Base-by-base conservation (phyloP, 2,797 vertebrate species). In the Myripristis murdjan region DNA sequence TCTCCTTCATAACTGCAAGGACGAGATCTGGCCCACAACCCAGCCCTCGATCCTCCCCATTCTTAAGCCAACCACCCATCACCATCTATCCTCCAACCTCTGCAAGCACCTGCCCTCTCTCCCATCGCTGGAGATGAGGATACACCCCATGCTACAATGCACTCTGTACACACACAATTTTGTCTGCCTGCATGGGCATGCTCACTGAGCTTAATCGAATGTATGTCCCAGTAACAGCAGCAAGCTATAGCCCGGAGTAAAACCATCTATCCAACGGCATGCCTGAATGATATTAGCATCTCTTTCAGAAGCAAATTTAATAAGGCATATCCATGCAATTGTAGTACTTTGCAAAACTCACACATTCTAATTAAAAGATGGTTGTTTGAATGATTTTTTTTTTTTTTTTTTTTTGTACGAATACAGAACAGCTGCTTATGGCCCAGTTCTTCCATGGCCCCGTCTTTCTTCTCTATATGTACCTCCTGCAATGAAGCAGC, bases 1-100 rank as follows among this genome's bases (percentile, higher is more conserved):
- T 93, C 92, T 92, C 91, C 90, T 92, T 92, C 89, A 85, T 94
- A 94, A 94, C 92, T 86, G 90, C 87, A 88, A 92, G 91, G 85
- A 93, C 83, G 57, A 81, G 84, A 87, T 86, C 75, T 84, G 84
- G 87, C 90, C 85, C 82, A 76, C 75, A 75, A 89, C 77, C 78
- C 79, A 54, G 80, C 73, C 76, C 84, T 59, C 46, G 23, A 71
- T 84, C 75, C 79, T 74, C 61, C 72, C 69, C 61, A 4, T 79
- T 87, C 84, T 87, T 71, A 72, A 89, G 82, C 90, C 77, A 86
- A 83, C 70, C 84, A 75, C 84, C 77, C 87, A 87, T 88, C 82
- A 74, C 82, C 83, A 87, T 88, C 83, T 70, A 85, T 87, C 69
- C 86, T 85, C 89, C 79, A 85, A 84, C 85, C 81, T 84, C 86